Evolutionary conservation across 2,888 invertebrate genomes (phyloP).

Genomic region (Ametastegia equiseti): DNA sequence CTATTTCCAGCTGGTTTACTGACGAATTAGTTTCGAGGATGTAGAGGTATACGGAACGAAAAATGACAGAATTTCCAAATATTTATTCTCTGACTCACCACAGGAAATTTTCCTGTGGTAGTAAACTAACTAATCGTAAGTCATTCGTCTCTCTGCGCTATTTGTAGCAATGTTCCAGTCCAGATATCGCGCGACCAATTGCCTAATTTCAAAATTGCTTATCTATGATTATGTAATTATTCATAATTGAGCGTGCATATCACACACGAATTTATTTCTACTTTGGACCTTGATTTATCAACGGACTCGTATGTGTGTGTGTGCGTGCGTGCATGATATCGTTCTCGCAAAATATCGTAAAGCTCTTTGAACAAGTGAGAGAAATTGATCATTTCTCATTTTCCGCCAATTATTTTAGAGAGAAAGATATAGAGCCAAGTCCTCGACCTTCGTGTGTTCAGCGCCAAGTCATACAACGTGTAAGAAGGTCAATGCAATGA

Average conservation of each 20-base stretch:
- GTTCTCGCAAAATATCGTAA: neutral
- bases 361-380: neutral
- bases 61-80: neutral
- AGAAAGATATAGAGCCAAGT: neutral
- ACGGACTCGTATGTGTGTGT: neutral
- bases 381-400: neutral
- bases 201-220: neutral
- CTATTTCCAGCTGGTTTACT: too few species aligned
- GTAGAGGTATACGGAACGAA: neutral
- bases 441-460: neutral
- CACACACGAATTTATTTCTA: too few species aligned
- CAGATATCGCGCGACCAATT: neutral
- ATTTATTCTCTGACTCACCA: neutral
- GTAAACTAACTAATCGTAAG: neutral
- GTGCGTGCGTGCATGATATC: neutral
- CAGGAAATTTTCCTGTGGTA: neutral
- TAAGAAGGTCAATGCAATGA: constrained; percentile 1
- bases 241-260: neutral
- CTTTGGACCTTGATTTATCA: neutral
- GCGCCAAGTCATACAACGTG: neutral
- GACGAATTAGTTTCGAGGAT: neutral
- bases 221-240: neutral
- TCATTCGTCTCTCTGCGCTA: neutral
- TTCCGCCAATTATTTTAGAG: neutral
- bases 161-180: neutral